These are phyloP conservation scores for Goniozus legneri DNA, from an alignment of 1,140 invertebrate genomes.

Conservation along the genomic window DNA sequence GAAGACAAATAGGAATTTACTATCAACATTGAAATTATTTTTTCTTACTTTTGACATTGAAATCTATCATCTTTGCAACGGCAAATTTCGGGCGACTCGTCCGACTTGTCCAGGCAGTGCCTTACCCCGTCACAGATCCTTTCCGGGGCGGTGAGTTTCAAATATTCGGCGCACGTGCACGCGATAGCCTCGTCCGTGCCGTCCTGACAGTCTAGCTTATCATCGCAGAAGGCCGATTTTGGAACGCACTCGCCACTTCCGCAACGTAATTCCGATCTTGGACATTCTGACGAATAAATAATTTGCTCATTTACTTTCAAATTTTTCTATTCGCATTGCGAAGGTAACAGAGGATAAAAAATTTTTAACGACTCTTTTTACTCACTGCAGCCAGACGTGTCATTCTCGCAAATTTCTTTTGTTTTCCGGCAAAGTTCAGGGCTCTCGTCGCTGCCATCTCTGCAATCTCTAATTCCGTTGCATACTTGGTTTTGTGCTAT, in stretches of 20 bases:
- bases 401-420: slow-evolving; percentile 31
- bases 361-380: too few relatives aligned
- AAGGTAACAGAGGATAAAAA: too few relatives aligned
- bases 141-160: slow-evolving; percentile 61
- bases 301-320: background rate
- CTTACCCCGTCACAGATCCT: slow-evolving; percentile 74
- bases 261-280: slow-evolving; percentile 62
- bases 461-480: slow-evolving; percentile 69
- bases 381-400: slow-evolving; percentile 34
- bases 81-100: slow-evolving; percentile 68
- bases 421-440: slow-evolving; percentile 48
- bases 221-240: slow-evolving; percentile 67
- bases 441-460: slow-evolving; percentile 64
- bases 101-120: slow-evolving; percentile 76
- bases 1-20: too few relatives aligned
- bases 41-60: slow-evolving; percentile 51
- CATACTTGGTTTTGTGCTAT: slow-evolving; percentile 62
- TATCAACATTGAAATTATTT: too few relatives aligned
- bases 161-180: slow-evolving; percentile 65
- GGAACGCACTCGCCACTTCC: slow-evolving; percentile 64
- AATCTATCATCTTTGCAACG: slow-evolving; percentile 57
- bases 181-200: slow-evolving; percentile 66
- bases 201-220: slow-evolving; percentile 66
- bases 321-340: too few relatives aligned
- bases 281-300: slow-evolving; percentile 53